A percentile compares a stretch with the other conserved stretches of the same genome.
Evolutionary conservation across 1,140 invertebrate genomes (phyloP).

Genomic region (Zaprionus camerounensis): DNA sequence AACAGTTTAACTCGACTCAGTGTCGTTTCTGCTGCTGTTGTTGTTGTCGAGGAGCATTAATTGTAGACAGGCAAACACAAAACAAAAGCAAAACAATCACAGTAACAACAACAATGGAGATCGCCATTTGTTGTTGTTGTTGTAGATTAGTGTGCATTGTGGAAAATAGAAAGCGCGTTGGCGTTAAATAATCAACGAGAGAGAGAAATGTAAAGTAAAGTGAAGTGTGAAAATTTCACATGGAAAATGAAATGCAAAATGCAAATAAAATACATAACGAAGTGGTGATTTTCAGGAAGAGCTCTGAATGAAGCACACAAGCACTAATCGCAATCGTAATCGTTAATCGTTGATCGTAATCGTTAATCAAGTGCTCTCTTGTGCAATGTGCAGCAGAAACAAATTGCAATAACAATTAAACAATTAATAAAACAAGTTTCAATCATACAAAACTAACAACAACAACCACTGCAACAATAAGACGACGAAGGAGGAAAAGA

Average conservation of each 20-base stretch:
- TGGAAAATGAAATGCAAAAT: slow-evolving; percentile 11
- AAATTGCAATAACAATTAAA: slow-evolving; percentile 57
- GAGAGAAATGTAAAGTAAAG: slow-evolving; percentile 17
- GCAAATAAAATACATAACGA: slow-evolving; percentile 5
- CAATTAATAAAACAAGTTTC: slow-evolving; percentile 62
- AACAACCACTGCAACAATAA: background rate
- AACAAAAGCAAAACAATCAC: slow-evolving; percentile 26
- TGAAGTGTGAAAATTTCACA: slow-evolving; percentile 31
- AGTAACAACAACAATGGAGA: slow-evolving; percentile 48
- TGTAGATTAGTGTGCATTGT: slow-evolving; percentile 31
- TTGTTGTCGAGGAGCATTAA: slow-evolving; percentile 49
- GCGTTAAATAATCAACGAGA: slow-evolving; percentile 41
- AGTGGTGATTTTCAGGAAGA: slow-evolving; percentile 30
- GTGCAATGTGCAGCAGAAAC: slow-evolving; percentile 42
- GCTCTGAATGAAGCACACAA: slow-evolving; percentile 15
- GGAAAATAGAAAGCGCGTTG: slow-evolving; percentile 53
- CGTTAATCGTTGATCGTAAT: background rate
- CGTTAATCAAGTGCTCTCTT: slow-evolving; percentile 12
- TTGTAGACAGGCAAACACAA: slow-evolving; percentile 48
- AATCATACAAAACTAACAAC: slow-evolving; percentile 49
- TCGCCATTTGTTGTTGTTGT: slow-evolving; percentile 21
- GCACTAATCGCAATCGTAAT: background rate
- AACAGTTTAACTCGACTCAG: slow-evolving; percentile 7
- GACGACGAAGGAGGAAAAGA: slow-evolving; percentile 19
- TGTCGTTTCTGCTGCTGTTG: background rate